Conservation (phyloP, 1,140 invertebrate species). For the Anastrepha ludens region DNA sequence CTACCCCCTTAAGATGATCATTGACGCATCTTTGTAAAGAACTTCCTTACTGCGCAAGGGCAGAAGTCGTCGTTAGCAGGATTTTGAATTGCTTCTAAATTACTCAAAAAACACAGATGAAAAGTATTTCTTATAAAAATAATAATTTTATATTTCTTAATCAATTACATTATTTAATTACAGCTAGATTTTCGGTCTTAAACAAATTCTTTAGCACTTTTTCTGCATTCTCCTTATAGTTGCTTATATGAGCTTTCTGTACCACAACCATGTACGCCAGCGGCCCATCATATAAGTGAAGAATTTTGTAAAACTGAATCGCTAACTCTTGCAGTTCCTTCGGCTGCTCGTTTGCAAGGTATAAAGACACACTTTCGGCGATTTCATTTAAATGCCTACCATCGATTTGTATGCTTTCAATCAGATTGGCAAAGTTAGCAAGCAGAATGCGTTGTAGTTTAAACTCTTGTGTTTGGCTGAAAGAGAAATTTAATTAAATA, state of each 20-base stretch:
- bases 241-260: slow-evolving; percentile 64
- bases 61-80: too few species aligned
- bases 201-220: slow-evolving; percentile 34
- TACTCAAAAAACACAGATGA: too few species aligned
- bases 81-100: too few species aligned
- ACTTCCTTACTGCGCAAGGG: too few species aligned
- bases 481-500: neutral
- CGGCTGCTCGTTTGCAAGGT: slow-evolving; percentile 76
- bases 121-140: too few species aligned
- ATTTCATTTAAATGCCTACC: slow-evolving; percentile 76
- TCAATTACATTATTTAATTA: neutral
- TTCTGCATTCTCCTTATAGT: slow-evolving; percentile 63
- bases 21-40: too few species aligned
- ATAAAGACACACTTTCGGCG: slow-evolving; percentile 72
- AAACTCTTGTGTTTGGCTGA: slow-evolving; percentile 75
- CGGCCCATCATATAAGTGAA: slow-evolving; percentile 65
- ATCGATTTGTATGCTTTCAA: slow-evolving; percentile 74
- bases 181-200: neutral
- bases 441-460: slow-evolving; percentile 77
- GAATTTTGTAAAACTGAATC: slow-evolving; percentile 58
- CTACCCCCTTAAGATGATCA: too few species aligned
- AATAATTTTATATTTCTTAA: neutral
- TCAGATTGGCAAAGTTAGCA: slow-evolving; percentile 73
- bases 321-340: slow-evolving; percentile 73
- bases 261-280: slow-evolving; percentile 68